Conservation (phyloP, 2,113 vertebrate genomes). For the Eclectus roratus region DNA sequence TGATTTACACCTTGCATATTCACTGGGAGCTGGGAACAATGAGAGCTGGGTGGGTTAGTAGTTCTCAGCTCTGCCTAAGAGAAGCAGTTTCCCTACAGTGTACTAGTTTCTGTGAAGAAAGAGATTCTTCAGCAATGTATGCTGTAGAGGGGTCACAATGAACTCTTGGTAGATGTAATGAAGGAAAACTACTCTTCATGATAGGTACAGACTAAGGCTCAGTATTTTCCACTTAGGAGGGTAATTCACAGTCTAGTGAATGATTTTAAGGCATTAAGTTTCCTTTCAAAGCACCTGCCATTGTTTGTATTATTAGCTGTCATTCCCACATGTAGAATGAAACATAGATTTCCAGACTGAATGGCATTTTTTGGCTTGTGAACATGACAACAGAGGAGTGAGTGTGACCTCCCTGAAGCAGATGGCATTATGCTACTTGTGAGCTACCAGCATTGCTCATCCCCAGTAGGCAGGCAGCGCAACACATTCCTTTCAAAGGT, state of each 20-base stretch:
- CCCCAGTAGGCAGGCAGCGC: rapidly evolving
- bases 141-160: neutral
- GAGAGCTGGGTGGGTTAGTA: neutral
- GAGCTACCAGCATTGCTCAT: rapidly evolving
- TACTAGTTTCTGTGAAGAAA: neutral
- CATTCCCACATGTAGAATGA: neutral
- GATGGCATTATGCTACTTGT: neutral
- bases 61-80: neutral
- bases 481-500: neutral
- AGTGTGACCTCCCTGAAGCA: neutral
- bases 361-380: neutral
- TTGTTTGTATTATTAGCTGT: neutral
- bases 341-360: neutral
- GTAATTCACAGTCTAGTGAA: neutral
- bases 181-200: neutral
- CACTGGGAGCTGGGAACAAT: neutral
- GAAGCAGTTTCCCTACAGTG: neutral
- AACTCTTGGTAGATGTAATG: neutral
- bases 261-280: neutral
- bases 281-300: neutral
- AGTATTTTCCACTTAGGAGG: neutral
- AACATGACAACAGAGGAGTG: neutral
- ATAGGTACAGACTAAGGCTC: neutral
- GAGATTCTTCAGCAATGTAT: rapidly evolving
- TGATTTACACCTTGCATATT: neutral